Evolutionary conservation across 92 coral and sea anemone species (phyloP), one percentile per base, ranked within the genome.

Genomic region (Montipora capitata): DNA sequence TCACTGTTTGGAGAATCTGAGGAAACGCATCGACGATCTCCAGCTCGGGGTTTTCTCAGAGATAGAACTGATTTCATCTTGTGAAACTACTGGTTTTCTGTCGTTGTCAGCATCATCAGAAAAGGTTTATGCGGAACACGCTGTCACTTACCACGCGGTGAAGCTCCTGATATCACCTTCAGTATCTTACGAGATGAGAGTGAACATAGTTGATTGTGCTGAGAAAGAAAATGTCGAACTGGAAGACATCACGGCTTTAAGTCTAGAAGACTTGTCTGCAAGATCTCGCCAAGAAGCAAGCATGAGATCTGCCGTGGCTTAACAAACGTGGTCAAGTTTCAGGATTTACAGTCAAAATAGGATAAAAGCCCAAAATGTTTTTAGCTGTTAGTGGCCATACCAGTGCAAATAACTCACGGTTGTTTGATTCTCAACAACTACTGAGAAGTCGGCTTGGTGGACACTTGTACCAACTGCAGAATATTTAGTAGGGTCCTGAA

Each of bases 111-210:
- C 64, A 58, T 6, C 64, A 6, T 1, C 64, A 4, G 64, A 58
- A 58, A 58, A 58, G 64, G 11, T 6, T 13, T 58, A 58, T 58
- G 2, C 64, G 11, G n/a, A 42, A 27, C 7, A 73, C 44, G 15
- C 27, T 27, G 78, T 52, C 5, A 10, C 27, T 52, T 73, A 73
- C 78, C 11, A 41, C 43, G 52, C 44, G 14, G 51, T 73, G 27
- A 20, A 54, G 43, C 10, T 73, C 16, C 78, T 73, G 4, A 20
- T 73, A 20, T 42, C 56, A 16, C 78, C 78, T 4, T 73, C 78
- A 4, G 78, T 58, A 5, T 16, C 49, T 8, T 73, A 73, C 20
- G 57, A 73, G 48, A 14, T 73, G 27, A 45, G 57, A 73, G 78
- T 73, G 64, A 58, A 58, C 20, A 7, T 27, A n/a, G 3, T 73